Conservation (phyloP, 2,113 vertebrate genomes). For the Erpornis zantholeuca region DNA sequence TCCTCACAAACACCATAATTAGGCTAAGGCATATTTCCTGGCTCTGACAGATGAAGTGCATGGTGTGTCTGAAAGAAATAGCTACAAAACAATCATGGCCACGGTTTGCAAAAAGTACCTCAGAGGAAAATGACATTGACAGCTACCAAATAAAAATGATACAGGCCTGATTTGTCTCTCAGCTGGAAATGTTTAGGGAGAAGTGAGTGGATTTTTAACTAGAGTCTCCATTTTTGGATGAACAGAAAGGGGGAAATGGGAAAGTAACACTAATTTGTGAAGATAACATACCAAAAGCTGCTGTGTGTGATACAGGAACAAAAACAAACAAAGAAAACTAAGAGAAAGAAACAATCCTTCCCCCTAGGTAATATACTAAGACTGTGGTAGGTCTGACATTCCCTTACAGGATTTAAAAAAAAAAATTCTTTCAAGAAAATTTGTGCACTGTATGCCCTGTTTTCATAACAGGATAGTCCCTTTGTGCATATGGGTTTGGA, state of each 20-base stretch:
- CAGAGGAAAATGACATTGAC: background rate
- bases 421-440: background rate
- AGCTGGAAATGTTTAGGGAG: background rate
- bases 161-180: background rate
- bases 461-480: background rate
- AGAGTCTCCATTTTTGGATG: background rate
- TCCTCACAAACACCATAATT: constrained; percentile 41
- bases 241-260: background rate
- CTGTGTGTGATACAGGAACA: background rate
- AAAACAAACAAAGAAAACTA: background rate
- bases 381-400: background rate
- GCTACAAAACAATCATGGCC: background rate
- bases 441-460: background rate
- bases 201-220: background rate
- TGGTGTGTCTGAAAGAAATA: background rate
- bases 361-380: background rate
- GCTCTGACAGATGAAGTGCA: background rate
- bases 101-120: background rate
- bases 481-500: background rate
- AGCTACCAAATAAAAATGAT: background rate
- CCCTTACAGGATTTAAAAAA: background rate
- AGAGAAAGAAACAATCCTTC: background rate
- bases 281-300: background rate
- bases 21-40: constrained; percentile 1
- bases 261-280: background rate